Evolutionary conservation across 2,888 invertebrate genomes (phyloP).

Genomic region (Elysia crispata): DNA sequence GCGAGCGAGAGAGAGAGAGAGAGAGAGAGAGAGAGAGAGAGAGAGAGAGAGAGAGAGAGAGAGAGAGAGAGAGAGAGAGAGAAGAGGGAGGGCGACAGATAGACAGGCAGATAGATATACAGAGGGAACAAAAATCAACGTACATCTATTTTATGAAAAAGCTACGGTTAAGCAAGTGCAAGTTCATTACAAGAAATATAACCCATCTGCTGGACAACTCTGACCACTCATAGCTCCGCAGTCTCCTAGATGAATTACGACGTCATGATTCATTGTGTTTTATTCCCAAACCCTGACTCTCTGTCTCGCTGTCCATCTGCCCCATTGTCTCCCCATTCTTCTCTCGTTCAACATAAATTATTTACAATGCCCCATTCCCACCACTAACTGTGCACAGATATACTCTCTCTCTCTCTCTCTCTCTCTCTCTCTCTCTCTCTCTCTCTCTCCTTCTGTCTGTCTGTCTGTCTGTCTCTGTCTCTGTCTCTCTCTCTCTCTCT

Average conservation of each 20-base stretch:
- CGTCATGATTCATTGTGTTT: too few relatives aligned
- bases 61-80: not conserved
- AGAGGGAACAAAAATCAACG: not conserved
- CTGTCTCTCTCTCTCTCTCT: conserved; percentile 13
- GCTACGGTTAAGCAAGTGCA: too few relatives aligned
- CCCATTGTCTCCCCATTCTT: not conserved
- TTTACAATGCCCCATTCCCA: not conserved
- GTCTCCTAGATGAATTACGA: too few relatives aligned
- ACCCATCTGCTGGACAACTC: too few relatives aligned
- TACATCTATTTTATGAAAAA: too few relatives aligned
- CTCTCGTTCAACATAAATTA: not conserved
- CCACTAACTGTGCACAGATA: not conserved
- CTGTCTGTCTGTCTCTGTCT: conserved; percentile 9
- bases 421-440: not conserved
- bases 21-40: too few relatives aligned
- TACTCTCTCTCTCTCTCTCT: conserved; percentile 2
- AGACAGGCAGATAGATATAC: not conserved
- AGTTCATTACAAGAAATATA: too few relatives aligned
- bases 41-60: not conserved
- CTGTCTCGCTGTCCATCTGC: too few relatives aligned
- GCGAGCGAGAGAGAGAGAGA: too few relatives aligned
- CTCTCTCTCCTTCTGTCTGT: not conserved
- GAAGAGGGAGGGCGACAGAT: not conserved
- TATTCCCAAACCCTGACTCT: too few relatives aligned
- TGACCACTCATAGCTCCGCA: too few relatives aligned